Conservation (phyloP, 2,113 vertebrate species). For the Anolis sagrei region DNA sequence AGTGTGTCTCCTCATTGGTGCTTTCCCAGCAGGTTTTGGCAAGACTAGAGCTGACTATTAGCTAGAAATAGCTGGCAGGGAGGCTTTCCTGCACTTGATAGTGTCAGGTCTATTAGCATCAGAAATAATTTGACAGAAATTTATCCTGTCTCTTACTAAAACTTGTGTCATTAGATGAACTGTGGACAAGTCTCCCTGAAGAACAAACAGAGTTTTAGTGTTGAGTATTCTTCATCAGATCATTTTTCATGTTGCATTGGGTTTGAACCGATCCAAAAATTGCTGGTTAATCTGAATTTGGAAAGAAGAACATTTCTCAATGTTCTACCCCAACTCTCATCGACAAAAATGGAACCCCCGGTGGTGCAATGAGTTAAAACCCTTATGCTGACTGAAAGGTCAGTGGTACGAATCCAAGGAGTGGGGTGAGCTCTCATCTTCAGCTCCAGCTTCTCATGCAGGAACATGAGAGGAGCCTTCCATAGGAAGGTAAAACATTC, state of each 20-base stretch:
- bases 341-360: no score
- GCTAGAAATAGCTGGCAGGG: neutral
- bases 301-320: neutral
- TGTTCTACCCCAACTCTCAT: neutral
- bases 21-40: no score
- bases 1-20: no score
- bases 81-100: neutral
- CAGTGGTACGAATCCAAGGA: no score
- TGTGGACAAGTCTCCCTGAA: neutral
- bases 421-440: no score
- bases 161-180: neutral
- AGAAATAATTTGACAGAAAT: neutral
- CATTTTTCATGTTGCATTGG: neutral
- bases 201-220: neutral
- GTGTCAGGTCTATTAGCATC: neutral
- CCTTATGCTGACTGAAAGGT: no score
- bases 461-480: no score
- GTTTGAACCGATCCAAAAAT: neutral
- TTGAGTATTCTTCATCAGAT: neutral
- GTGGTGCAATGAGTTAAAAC: no score
- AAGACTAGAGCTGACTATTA: no score
- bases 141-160: neutral
- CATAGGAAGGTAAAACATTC: no score
- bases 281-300: neutral
- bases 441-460: no score